Percentiles rank a stretch among this genome's conserved stretches.
Conservation (phyloP, 1,140 invertebrate species). For the Sinella curviseta region DNA sequence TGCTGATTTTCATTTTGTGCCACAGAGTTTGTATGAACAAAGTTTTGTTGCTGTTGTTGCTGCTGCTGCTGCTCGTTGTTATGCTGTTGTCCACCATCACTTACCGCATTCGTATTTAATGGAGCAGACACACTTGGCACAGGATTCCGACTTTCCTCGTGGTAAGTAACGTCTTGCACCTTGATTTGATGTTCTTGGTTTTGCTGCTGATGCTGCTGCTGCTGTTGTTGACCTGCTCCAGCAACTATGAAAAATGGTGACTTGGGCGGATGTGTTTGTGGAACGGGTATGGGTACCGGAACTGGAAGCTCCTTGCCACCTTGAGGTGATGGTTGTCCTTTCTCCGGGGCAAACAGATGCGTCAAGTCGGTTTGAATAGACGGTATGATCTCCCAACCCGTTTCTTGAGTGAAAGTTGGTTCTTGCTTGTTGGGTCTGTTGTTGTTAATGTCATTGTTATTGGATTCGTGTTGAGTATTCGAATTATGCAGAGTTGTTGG, state of each 20-base stretch:
- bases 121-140: not conserved
- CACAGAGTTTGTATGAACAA: no score
- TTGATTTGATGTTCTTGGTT: not conserved
- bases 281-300: slow-evolving; percentile 44
- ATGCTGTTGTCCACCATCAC: not conserved
- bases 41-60: no score
- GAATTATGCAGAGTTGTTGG: not conserved
- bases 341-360: slow-evolving; percentile 39
- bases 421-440: not conserved
- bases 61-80: not conserved
- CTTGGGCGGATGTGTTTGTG: slow-evolving; percentile 32
- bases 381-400: slow-evolving; percentile 35
- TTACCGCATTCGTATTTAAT: not conserved
- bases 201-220: not conserved
- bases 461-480: not conserved
- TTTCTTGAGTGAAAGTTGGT: slow-evolving; percentile 7
- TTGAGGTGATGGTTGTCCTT: not conserved
- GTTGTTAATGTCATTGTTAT: not conserved
- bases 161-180: slow-evolving; percentile 16
- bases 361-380: slow-evolving; percentile 47
- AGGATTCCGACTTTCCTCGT: slow-evolving; percentile 5
- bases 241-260: slow-evolving; percentile 42
- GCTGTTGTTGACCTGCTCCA: not conserved
- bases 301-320: slow-evolving; percentile 34
- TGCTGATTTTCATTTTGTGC: no score